phyloP scores from a whole-genome alignment of 2,797 vertebrate species.

The Coracias cyanogaster region DNA sequence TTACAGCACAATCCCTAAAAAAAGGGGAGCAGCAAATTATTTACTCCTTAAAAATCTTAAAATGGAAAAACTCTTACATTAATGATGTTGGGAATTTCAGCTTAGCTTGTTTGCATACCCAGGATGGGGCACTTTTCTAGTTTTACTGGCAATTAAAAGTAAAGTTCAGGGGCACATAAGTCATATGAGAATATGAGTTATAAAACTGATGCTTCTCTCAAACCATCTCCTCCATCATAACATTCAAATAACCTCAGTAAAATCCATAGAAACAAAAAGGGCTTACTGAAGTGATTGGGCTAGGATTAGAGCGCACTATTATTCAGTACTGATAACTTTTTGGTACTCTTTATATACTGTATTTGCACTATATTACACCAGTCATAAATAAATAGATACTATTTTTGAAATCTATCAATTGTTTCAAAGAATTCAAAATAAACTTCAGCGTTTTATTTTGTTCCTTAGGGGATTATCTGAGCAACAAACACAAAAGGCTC shows the following conservation, averaged over 20 bases:
- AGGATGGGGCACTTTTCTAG: not conserved
- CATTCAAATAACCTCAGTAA: not conserved
- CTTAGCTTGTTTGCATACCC: not conserved
- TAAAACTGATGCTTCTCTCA: not conserved
- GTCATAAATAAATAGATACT: not conserved
- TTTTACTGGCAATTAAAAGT: not conserved
- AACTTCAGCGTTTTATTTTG: not conserved
- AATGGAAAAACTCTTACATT: not conserved
- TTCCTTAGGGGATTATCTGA: not conserved
- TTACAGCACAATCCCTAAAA: not conserved
- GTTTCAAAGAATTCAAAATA: not conserved
- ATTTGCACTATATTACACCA: not conserved
- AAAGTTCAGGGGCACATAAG: not conserved
- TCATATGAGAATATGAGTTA: not conserved
- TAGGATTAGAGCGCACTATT: not conserved
- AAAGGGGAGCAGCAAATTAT: not conserved
- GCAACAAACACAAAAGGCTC: not conserved
- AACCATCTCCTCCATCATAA: not conserved
- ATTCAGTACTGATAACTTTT: not conserved
- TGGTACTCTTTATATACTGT: not conserved
- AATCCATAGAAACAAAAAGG: not conserved
- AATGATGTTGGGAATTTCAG: not conserved
- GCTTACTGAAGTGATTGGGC: not conserved
- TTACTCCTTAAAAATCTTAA: not conserved
- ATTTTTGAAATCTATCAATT: not conserved